Evolutionary conservation across 2,888 invertebrate genomes (phyloP).

Genomic region (Chromoteleia sp.): DNA sequence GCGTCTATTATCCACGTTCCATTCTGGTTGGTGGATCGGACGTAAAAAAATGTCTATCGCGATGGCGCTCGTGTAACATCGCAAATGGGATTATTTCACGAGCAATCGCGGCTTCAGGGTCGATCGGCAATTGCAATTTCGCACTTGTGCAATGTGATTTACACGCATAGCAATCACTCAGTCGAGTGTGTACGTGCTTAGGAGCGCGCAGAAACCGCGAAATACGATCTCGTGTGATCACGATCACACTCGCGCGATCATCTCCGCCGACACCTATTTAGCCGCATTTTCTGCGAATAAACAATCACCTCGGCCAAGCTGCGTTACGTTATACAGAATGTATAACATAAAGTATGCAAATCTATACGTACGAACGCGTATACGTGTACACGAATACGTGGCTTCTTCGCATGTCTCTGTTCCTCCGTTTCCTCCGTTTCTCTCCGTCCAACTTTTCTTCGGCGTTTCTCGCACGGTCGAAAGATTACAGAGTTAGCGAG

Average conservation of each 20-base stretch:
- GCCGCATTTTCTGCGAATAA: constrained; percentile 58
- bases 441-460: constrained; percentile 28
- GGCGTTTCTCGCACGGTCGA: constrained; percentile 39
- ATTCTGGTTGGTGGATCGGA: constrained; percentile 24
- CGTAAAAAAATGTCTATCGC: constrained; percentile 24
- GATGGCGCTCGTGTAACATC: constrained; percentile 28
- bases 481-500: constrained; percentile 71
- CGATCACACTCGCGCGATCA: constrained; percentile 52
- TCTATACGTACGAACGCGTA: neutral
- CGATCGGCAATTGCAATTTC: constrained; percentile 68
- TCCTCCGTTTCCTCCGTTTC: constrained; percentile 25
- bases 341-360: neutral
- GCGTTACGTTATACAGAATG: constrained; percentile 1
- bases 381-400: neutral
- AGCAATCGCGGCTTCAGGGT: constrained; percentile 58
- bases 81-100: constrained; percentile 54
- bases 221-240: constrained; percentile 66
- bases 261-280: constrained; percentile 70
- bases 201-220: constrained; percentile 62
- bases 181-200: constrained; percentile 58
- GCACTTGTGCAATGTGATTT: constrained; percentile 63
- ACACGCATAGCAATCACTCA: constrained; percentile 63
- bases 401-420: constrained; percentile 8
- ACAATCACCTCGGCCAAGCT: constrained; percentile 51
- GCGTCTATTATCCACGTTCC: constrained; percentile 25